Percentiles rank a stretch among this genome's conserved stretches.
These are phyloP conservation scores for Brachionus rotundiformis DNA, from an alignment of 1,140 invertebrate genomes.

Conservation along the genomic window DNA sequence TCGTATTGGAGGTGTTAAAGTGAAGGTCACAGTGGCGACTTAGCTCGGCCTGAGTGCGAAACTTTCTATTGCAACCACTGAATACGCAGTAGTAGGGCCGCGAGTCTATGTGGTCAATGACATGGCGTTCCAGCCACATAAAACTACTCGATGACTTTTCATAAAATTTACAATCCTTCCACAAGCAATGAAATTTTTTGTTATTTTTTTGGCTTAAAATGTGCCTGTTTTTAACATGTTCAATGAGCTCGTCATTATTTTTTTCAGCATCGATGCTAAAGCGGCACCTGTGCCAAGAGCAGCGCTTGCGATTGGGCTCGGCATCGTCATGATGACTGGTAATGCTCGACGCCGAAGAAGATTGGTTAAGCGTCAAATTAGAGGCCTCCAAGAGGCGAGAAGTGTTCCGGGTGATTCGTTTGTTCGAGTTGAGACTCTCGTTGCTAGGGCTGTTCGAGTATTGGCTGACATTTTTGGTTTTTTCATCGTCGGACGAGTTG, in stretches of 20 bases:
- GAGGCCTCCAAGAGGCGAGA: not conserved
- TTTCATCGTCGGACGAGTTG: conserved; percentile 3
- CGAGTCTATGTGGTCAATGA: conserved; percentile 80
- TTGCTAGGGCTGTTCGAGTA: conserved; percentile 26
- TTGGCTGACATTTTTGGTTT: not conserved
- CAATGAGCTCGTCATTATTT: not conserved
- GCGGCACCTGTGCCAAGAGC: not conserved
- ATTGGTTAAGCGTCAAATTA: not conserved
- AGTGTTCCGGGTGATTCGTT: not conserved
- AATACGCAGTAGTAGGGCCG: conserved; percentile 94
- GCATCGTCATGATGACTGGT: not conserved
- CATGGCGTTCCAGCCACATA: conserved; percentile 87
- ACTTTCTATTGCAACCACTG: conserved; percentile 83
- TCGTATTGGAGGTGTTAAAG: conserved; percentile 69
- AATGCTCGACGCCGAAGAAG: conserved; percentile 16
- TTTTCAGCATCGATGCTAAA: not conserved
- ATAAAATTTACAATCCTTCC: conserved; percentile 91
- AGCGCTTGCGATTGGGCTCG: not conserved
- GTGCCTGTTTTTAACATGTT: conserved; percentile 31
- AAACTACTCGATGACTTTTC: conserved; percentile 83
- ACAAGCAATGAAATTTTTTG: conserved; percentile 83
- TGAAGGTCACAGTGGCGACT: conserved; percentile 91
- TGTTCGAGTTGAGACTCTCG: conserved; percentile 16
- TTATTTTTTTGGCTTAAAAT: conserved; percentile 62
- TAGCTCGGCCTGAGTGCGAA: conserved; percentile 82